Evolutionary conservation across 1,140 invertebrate genomes (phyloP), one percentile per base, ranked within the genome.

Genomic region (Potamilus streckersoni): DNA sequence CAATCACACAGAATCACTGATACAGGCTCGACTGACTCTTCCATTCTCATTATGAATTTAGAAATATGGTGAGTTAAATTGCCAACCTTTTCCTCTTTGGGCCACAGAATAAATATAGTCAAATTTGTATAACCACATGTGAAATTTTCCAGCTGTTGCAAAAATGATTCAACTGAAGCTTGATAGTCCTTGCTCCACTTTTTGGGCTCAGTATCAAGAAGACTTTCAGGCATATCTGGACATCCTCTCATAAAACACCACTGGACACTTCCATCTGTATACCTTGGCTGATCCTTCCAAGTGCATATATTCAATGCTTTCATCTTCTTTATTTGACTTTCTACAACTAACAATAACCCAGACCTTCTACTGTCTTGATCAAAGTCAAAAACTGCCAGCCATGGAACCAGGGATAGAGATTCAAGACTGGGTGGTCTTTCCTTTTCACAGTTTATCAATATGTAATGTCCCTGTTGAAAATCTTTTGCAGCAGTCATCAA

Each of bases 381-480:
- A 69, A 82, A 80, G 58, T 82, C 80, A 64, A 66, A 82, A 16
- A 82, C 80, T 12, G 69, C 57, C 27, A 82, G 67, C 78, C 78
- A 82, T 15, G 80, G 80, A 20, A 76, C 69, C 5, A 69, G 20
- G 3, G 73, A 71, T n/a, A 82, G 55, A 19, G 67, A 68, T 27
- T 79, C 74, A 31, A 77, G 20, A 64, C 38, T 49, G 38, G 38
- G 11, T 49, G 38, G 11, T 49, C 38, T 49, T 49, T 49, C 38
- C 11, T 49, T 49, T 49, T 49, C 38, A 49, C 38, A 49, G 38
- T 49, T 49, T 5, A 49, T 49, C 38, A 49, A 49, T 49, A 49
- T 49, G 5, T 49, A 73, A 67, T 73, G 63, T 65, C 71, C 71
- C 1, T 61, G 27, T 2, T 55, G 23, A 59, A 73, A 73, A 2